Evolutionary conservation across 2,797 vertebrate genomes (phyloP).

Genomic region (Heteromormyrus szaboi): DNA sequence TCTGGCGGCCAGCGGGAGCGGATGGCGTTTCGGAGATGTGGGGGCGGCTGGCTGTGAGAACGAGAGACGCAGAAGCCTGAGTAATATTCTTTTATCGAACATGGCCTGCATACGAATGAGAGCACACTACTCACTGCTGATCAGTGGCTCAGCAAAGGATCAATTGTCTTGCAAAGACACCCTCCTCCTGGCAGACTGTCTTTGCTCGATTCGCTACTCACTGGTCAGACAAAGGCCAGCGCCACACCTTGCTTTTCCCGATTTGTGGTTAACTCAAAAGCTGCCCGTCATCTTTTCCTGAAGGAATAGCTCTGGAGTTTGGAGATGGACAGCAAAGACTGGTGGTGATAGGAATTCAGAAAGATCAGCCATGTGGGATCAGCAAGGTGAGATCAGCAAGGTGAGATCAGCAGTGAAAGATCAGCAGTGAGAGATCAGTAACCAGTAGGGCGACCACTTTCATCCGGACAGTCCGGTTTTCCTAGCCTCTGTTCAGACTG

Average conservation of each 20-base stretch:
- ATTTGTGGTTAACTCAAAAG: background rate
- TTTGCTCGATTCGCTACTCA: background rate
- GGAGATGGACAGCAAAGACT: background rate
- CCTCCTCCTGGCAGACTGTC: slow-evolving; percentile 23
- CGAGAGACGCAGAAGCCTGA: slow-evolving; percentile 20
- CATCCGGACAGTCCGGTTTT: background rate
- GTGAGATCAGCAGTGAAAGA: background rate
- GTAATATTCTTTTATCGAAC: slow-evolving; percentile 34
- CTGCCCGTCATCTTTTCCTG: background rate
- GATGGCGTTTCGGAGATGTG: slow-evolving; percentile 29
- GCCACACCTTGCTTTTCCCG: background rate
- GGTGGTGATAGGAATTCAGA: background rate
- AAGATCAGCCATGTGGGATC: background rate
- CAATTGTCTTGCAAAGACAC: background rate
- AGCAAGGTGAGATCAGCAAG: background rate
- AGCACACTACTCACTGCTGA: slow-evolving; percentile 25
- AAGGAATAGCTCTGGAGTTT: background rate
- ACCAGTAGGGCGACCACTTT: background rate
- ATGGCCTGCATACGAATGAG: slow-evolving; percentile 45
- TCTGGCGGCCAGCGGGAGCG: slow-evolving; percentile 37
- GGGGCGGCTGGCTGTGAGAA: slow-evolving; percentile 26
- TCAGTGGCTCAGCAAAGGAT: background rate
- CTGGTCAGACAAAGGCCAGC: background rate
- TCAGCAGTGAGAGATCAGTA: slow-evolving; percentile 1
- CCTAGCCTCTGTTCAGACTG: background rate